These are phyloP conservation scores for Climacteris rufus DNA, from an alignment of 2,113 vertebrate genomes.

Conservation along the genomic window DNA sequence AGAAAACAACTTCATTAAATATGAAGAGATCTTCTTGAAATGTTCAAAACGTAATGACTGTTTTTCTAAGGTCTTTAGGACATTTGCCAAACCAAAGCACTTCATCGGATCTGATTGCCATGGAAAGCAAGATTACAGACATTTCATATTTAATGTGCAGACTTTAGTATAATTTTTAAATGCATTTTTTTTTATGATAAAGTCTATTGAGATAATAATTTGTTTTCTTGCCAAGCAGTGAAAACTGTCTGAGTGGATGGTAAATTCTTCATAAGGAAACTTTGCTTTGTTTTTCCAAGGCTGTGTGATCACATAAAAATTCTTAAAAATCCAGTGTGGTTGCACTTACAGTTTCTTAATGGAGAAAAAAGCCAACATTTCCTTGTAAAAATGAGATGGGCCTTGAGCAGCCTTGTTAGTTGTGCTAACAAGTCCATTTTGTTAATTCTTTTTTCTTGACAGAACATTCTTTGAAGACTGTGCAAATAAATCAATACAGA, in stretches of 20 bases:
- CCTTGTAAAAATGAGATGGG: neutral
- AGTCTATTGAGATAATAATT: neutral
- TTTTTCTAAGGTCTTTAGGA: slow-evolving; percentile 16
- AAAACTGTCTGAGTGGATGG: neutral
- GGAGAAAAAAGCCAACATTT: neutral
- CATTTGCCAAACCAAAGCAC: slow-evolving; percentile 24
- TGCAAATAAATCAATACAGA: neutral
- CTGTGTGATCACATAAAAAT: too few species aligned
- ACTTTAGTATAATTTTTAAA: neutral
- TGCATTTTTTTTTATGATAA: neutral
- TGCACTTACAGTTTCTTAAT: neutral
- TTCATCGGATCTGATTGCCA: neutral
- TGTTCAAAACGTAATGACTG: neutral
- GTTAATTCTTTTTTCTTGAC: neutral
- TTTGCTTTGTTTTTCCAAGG: neutral
- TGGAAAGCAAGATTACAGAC: neutral
- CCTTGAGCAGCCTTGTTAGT: neutral
- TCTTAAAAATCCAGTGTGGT: neutral
- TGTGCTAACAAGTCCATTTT: slow-evolving; percentile 2
- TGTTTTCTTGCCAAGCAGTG: neutral
- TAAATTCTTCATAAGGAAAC: neutral
- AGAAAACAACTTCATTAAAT: slow-evolving; percentile 26
- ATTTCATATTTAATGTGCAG: neutral
- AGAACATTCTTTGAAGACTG: neutral
- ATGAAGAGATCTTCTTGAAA: slow-evolving; percentile 24